Evolutionary conservation across 1,140 invertebrate genomes (phyloP).

Genomic region (Berghia stephanieae): DNA sequence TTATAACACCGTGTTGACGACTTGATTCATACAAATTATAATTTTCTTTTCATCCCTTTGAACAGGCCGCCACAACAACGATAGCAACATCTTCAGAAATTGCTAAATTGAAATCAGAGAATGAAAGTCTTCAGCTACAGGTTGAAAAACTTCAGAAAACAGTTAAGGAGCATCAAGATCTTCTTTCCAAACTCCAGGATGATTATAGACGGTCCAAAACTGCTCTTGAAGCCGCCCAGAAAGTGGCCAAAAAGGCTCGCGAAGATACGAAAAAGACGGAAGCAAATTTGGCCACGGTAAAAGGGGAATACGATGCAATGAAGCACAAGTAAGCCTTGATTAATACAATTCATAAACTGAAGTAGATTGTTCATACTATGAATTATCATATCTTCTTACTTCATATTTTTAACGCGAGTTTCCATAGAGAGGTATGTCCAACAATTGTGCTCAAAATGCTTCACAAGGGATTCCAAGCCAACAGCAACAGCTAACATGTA

Average conservation of each 20-base stretch:
- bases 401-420: no score
- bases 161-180: constrained; percentile 51
- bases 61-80: neutral
- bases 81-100: neutral
- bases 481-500: no score
- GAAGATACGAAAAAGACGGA: constrained; percentile 54
- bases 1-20: no score
- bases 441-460: no score
- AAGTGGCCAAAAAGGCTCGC: constrained; percentile 50
- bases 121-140: constrained; percentile 47
- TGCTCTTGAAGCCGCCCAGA: constrained; percentile 52
- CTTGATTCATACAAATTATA: no score
- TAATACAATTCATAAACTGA: no score
- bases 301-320: constrained; percentile 52
- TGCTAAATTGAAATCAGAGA: no score
- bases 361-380: no score
- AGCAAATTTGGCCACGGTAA: constrained; percentile 41
- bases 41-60: neutral
- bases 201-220: constrained; percentile 56
- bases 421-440: neutral
- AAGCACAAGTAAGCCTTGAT: constrained; percentile 51
- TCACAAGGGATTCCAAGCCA: no score
- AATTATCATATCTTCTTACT: no score
- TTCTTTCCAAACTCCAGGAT: constrained; percentile 50
- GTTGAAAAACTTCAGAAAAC: constrained; percentile 50